These are phyloP conservation scores for Caenorhabditis sulstoni DNA, from an alignment of 2,888 invertebrate genomes.

Conservation along the genomic window DNA sequence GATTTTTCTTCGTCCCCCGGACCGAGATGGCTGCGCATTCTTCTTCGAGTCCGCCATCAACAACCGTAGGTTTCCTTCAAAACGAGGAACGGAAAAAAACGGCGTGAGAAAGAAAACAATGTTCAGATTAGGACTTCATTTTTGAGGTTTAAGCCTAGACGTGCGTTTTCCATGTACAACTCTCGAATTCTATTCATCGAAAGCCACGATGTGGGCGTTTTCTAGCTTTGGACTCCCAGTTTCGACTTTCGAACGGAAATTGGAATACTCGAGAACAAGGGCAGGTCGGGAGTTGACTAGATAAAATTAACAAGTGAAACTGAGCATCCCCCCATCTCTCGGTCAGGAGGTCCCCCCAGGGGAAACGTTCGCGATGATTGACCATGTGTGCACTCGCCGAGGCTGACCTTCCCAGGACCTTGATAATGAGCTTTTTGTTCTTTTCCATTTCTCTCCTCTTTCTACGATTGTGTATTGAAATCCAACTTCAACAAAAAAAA, in stretches of 20 bases:
- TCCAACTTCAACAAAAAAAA: not conserved
- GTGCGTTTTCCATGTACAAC: not conserved
- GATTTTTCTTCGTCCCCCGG: not conserved
- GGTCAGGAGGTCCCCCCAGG: constrained; percentile 22
- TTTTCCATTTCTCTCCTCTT: not conserved
- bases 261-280: constrained; percentile 19
- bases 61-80: constrained; percentile 45
- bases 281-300: constrained; percentile 2
- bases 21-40: constrained; percentile 43
- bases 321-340: not conserved
- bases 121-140: constrained; percentile 24
- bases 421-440: constrained; percentile 21
- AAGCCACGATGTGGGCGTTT: not conserved
- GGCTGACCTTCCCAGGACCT: constrained; percentile 16
- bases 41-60: constrained; percentile 35
- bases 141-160: too few species aligned
- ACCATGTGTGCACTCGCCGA: constrained; percentile 19
- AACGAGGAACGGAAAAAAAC: constrained; percentile 21
- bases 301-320: constrained; percentile 45
- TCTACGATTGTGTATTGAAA: not conserved
- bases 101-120: constrained; percentile 45
- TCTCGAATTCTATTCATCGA: not conserved
- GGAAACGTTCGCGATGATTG: constrained; percentile 46
- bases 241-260: constrained; percentile 31
- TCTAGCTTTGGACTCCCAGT: not conserved